Evolutionary conservation across 2,113 vertebrate species (phyloP), one percentile per base, ranked within the genome.

Genomic region (Psammodynastes pulverulentus): DNA sequence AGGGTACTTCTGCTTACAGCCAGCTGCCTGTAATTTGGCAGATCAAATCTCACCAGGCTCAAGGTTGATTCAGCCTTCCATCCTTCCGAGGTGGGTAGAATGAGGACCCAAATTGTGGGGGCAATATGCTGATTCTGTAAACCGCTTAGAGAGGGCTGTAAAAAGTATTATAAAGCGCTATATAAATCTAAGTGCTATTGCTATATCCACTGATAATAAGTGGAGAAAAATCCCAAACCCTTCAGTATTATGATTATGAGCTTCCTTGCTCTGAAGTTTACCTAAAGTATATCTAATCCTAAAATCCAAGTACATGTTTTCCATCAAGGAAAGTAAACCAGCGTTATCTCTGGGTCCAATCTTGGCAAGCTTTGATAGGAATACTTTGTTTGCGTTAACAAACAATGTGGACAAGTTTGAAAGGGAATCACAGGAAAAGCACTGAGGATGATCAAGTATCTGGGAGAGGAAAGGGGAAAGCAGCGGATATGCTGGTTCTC

Each of bases 401-500:
- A 46, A 89, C 53, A 72, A 84, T 84, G 72, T 84, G 85, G 91
- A 39, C 45, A 51, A 49, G 53, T 79, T 29, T 43, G 52, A 19
- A 79, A 86, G 48, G 13, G 52, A 87, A 39, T 89, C 84, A 2
- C 2, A 79, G 46, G 53, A 48, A 62, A 85, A 86, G 46, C 52
- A 29, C 0, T 43, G 45, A 89, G 43, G 72, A 48, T 34, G 29
- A 48, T 49, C 87, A 92, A 89, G 87, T 52, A 43, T 58, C 79
- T 21, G 5, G 79, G 56, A 86, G 53, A 89, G 72, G 91, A 92
- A 89, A 86, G 54, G 53, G n/a, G 43, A 85, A 92, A 89, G 45
- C 23, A 39, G 45, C 23, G 53, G 72, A 89, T 56, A 43, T 58
- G 91, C 45, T 89, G 86, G 91, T 86, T 89, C 87, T 49, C 1